Base-by-base conservation (phyloP, 2,113 vertebrate genomes). In the Enhydra lutris region DNA sequence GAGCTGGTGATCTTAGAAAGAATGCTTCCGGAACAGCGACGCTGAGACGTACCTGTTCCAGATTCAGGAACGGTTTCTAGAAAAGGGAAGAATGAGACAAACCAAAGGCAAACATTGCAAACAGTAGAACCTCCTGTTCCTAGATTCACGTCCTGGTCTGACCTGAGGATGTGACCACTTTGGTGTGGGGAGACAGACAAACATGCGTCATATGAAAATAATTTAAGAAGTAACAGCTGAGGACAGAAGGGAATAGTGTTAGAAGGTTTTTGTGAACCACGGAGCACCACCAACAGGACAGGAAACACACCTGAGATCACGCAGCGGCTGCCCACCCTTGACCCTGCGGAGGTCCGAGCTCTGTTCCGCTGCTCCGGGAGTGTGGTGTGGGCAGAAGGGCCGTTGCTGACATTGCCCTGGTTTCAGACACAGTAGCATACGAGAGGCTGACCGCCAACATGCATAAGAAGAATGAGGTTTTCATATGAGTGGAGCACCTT, bases 41-140 rank as follows among this genome's bases (percentile, higher is more conserved):
- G 8, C 2, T 34, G 29, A 23, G 18, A 14, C 4, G 0, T 47
- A 2, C 17, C 4, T 50, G 13, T 7, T 57, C 13, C 5, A 21
- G 73, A 59, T 10, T 55, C 80, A 61, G 39, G 45, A 23, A 2
- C 2, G 26, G 4, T 26, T 47, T 45, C 26, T 0, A 47, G 29
- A 13, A 79, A 45, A 34, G 17, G 2, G 45, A 31, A 67, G 29
- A 23, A 5, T 31, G 23, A 36, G 59, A 24, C 2, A 52, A 90
- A 8, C 12, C 21, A 11, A 42, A 14, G 20, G 1, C 14, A 52
- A 73, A 21, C 2, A 6, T 42, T 2, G 36, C 9, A 23, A 39
- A 52, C 1, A 71, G 4, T 34, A 52, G 73, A 63, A 21, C 3
- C 21, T 36, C 8, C 3, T 6, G 17, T 12, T 34, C 23, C 15